Base-by-base conservation (phyloP, 2,113 vertebrate genomes). In the Hippolais icterina region DNA sequence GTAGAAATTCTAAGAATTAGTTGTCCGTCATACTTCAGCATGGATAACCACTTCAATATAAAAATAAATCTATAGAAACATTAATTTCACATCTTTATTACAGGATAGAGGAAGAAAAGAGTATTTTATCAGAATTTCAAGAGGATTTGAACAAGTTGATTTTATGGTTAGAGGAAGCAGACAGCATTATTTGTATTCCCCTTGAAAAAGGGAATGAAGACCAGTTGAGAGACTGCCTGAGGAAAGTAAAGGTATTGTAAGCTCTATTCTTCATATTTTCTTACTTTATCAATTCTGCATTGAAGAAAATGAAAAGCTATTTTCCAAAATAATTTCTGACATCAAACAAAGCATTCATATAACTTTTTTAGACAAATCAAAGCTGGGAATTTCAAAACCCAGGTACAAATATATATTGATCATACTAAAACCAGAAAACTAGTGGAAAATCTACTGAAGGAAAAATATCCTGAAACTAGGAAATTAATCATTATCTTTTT, bases 171-270 rank as follows among this genome's bases (percentile, higher is more conserved):
- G 98, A 99, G 92, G 98, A 98, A 97, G 97, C 98, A 7, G 98
- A 99, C 37, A 96, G 33, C 3, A 21, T 98, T 82, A 75, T 94
- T 90, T 87, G 71, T 63, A 96, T 97, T 96, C 98, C 98, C 20
- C 96, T 98, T 93, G 98, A 99, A 95, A 96, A 98, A 63, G 98
- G 98, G 93, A 98, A 99, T 97, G 98, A 98, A 35, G 97, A 98
- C 69, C 99, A 99, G 94, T 98, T 99, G 92, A 98, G 97, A 97
- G 98, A 98, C 83, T 98, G 98, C 22, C 97, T 99, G 89, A 97
- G 95, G 87, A 99, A 98, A 98, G 98, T 99, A 71, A 98, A 99
- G 99, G 99, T 99, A 99, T 83, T 3, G 63, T 93, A 72, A 57
- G 15, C 71, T 93, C 83, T 92, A 29, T 71, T 95, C 57, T 50